A percentile compares a stretch with the other conserved stretches of the same genome.
phyloP scores from a whole-genome alignment of 2,888 invertebrate species.

The Microplitis manilae region DNA sequence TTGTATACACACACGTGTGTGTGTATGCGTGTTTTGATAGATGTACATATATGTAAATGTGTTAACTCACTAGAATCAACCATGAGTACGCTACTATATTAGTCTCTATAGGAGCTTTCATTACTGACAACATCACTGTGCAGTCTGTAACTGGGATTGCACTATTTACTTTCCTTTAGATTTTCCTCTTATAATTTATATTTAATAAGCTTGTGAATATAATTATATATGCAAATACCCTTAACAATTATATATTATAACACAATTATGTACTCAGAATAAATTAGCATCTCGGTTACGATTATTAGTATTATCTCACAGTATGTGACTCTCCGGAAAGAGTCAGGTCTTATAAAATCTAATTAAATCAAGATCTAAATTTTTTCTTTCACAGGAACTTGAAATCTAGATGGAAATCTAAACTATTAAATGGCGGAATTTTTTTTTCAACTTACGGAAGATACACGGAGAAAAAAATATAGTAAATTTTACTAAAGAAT shows the following conservation, averaged over 20 bases:
- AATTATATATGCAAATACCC: not conserved
- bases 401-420: too few species aligned
- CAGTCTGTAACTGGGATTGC: not conserved
- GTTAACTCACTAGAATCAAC: not conserved
- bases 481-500: too few species aligned
- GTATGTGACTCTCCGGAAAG: too few species aligned
- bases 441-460: too few species aligned
- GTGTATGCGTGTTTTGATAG: not conserved
- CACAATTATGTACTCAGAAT: not conserved
- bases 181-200: not conserved
- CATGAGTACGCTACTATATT: not conserved
- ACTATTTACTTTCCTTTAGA: not conserved
- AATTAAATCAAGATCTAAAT: too few species aligned
- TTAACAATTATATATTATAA: not conserved
- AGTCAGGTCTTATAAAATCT: too few species aligned
- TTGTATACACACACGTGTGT: too few species aligned
- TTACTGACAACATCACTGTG: not conserved
- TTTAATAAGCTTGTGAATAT: not conserved
- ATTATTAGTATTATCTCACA: too few species aligned
- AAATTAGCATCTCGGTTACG: not conserved
- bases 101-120: constrained; percentile 3
- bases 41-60: constrained; percentile 1
- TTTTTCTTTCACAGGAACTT: too few species aligned
- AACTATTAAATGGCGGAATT: too few species aligned
- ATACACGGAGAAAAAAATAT: too few species aligned